Evolutionary conservation across 2,797 vertebrate species (phyloP).

Genomic region (Enteromius viviparus): DNA sequence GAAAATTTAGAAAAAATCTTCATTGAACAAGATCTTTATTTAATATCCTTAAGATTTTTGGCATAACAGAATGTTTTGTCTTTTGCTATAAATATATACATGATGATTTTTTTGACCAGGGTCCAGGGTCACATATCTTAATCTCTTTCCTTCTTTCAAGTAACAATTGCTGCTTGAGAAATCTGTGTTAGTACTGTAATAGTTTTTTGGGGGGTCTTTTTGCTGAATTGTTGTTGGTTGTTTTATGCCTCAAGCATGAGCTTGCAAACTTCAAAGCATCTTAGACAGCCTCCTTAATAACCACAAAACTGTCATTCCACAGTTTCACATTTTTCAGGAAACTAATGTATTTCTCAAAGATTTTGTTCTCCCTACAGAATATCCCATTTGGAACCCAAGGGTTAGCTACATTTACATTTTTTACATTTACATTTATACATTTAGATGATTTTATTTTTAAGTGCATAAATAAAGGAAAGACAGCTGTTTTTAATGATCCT

Average conservation of each 20-base stretch:
- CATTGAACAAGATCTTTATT: background rate
- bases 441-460: too few relatives aligned
- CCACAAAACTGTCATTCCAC: background rate
- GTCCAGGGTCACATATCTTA: background rate
- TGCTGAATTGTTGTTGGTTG: background rate
- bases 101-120: too few relatives aligned
- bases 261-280: constrained; percentile 36
- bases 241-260: background rate
- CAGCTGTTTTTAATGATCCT: background rate
- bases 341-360: background rate
- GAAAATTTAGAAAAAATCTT: too few relatives aligned
- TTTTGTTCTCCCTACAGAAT: background rate
- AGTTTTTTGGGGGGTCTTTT: constrained; percentile 14
- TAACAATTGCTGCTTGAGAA: constrained; percentile 47
- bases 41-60: too few relatives aligned
- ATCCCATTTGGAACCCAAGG: background rate
- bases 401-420: background rate
- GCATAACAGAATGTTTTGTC: too few relatives aligned
- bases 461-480: too few relatives aligned
- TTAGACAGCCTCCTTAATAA: constrained; percentile 19
- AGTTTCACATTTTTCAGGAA: background rate
- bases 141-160: background rate
- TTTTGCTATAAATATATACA: too few relatives aligned
- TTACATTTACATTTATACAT: too few relatives aligned
- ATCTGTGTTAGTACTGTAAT: constrained; percentile 33